These are phyloP conservation scores for Enteromius viviparus DNA, from an alignment of 2,797 vertebrate species.

Conservation along the genomic window DNA sequence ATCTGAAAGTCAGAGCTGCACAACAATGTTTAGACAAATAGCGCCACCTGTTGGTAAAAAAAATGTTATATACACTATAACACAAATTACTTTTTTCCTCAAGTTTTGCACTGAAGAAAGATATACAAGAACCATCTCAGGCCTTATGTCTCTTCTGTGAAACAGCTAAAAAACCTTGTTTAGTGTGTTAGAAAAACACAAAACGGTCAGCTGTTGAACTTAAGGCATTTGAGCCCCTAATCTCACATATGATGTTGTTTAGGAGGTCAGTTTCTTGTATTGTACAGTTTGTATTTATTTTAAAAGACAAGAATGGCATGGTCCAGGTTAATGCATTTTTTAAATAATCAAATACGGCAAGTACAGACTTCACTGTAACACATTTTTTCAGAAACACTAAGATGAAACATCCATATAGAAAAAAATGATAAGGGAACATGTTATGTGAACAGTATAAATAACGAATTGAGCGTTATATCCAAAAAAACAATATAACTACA, in stretches of 20 bases:
- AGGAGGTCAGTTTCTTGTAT: background rate
- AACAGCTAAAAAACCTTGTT: background rate
- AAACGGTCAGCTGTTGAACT: background rate
- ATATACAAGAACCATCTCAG: background rate
- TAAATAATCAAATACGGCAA: background rate
- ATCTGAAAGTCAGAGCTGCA: background rate
- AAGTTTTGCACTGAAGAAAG: background rate
- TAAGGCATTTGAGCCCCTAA: background rate
- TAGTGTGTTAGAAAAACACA: background rate
- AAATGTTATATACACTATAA: too few relatives aligned
- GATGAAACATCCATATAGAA: slow-evolving; percentile 19
- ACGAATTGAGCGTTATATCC: background rate
- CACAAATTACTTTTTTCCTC: background rate
- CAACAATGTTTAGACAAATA: background rate
- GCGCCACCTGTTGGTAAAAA: slow-evolving; percentile 8
- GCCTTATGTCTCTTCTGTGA: background rate
- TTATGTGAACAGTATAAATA: slow-evolving; percentile 22
- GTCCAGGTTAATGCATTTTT: background rate
- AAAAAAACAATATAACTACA: slow-evolving; percentile 3
- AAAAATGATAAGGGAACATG: background rate
- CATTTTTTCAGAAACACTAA: background rate
- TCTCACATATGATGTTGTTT: background rate
- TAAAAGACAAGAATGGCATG: background rate
- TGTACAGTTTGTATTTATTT: slow-evolving; percentile 11
- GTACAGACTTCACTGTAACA: background rate